These are phyloP conservation scores for Lasioglossum baleicum DNA, from an alignment of 1,140 invertebrate genomes.

Conservation along the genomic window DNA sequence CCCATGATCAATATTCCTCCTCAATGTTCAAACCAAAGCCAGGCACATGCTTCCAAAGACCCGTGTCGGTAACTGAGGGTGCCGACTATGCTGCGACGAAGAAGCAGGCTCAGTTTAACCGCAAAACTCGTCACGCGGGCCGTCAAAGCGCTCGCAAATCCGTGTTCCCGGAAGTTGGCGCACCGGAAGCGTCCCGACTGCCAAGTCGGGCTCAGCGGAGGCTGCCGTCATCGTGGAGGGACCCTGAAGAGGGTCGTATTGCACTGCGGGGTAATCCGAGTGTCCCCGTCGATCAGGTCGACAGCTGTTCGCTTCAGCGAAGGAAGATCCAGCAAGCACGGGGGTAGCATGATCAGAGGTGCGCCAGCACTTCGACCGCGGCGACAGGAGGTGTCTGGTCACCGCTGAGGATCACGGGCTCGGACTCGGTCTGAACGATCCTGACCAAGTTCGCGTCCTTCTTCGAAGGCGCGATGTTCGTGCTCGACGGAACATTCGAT, in stretches of 20 bases:
- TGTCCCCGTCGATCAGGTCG: neutral
- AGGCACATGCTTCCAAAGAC: too few species aligned
- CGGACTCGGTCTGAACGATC: conserved; percentile 83
- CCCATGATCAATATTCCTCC: too few species aligned
- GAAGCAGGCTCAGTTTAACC: too few species aligned
- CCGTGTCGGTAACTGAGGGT: too few species aligned
- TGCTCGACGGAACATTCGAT: conserved; percentile 70
- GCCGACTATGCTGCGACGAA: too few species aligned
- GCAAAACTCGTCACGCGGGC: too few species aligned
- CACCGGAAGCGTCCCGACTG: neutral
- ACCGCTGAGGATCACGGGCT: conserved; percentile 81
- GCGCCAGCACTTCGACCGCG: conserved; percentile 82
- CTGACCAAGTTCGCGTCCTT: conserved; percentile 83
- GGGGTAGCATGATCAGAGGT: conserved; percentile 74
- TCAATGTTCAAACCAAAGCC: too few species aligned
- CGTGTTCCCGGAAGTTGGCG: neutral
- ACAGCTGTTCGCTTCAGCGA: neutral
- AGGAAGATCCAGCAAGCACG: neutral
- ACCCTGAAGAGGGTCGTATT: conserved; percentile 11
- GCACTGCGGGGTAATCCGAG: neutral
- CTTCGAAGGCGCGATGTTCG: conserved; percentile 71
- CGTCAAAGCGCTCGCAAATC: neutral
- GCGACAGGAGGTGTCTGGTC: conserved; percentile 76
- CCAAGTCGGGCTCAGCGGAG: neutral
- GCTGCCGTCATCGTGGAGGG: neutral